A percentile compares a stretch with the other conserved stretches of the same genome.
These are phyloP conservation scores for Uromys caudimaculatus DNA, from an alignment of 2,797 vertebrate genomes.

Conservation along the genomic window DNA sequence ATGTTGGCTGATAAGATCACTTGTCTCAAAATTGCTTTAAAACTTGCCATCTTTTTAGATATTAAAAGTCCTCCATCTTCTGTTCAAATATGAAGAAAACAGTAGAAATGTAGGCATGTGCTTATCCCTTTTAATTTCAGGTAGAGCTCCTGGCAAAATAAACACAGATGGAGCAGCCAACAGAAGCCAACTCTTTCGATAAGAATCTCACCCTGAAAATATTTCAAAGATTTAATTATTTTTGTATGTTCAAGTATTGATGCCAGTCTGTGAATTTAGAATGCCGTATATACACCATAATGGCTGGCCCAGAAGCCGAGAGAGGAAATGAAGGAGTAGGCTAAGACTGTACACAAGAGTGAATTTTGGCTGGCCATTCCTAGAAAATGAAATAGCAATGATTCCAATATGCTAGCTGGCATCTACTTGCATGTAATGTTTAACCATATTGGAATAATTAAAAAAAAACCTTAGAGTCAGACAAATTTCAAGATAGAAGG, in stretches of 20 bases:
- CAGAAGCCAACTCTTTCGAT: neutral
- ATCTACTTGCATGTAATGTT: constrained; percentile 68
- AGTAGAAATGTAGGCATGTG: neutral
- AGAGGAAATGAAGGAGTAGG: constrained; percentile 42
- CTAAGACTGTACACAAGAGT: constrained; percentile 68
- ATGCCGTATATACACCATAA: constrained; percentile 43
- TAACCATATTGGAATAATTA: constrained; percentile 72
- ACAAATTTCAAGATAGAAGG: constrained; percentile 58
- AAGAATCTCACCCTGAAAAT: neutral
- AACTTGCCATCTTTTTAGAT: neutral
- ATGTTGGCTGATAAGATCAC: constrained; percentile 8
- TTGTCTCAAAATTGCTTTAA: neutral
- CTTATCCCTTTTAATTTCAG: neutral
- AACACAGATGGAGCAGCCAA: neutral
- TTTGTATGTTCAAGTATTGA: constrained; percentile 17
- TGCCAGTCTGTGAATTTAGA: constrained; percentile 63
- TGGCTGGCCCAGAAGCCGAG: constrained; percentile 44
- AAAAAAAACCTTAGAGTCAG: constrained; percentile 59
- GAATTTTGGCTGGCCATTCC: constrained; percentile 70
- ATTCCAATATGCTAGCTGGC: constrained; percentile 76
- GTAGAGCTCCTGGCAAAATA: constrained; percentile 5
- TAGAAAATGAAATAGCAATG: constrained; percentile 74
- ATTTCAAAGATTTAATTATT: constrained; percentile 51
- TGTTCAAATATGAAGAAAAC: constrained; percentile 29
- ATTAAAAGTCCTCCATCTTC: neutral